Conservation (phyloP, 2,797 vertebrate species). For the Fistularia commersonii region DNA sequence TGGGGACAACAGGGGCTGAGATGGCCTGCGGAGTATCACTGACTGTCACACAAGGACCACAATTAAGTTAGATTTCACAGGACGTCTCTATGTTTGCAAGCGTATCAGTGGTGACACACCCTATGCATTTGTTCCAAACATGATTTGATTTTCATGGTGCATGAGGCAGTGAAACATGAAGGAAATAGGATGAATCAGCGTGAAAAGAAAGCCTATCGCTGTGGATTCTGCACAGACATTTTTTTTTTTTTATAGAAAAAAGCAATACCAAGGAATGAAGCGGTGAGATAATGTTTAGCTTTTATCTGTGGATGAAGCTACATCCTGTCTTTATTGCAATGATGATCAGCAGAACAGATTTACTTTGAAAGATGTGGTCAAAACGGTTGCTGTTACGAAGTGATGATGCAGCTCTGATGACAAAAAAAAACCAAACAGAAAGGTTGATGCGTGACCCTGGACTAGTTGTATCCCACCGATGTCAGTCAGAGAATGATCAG, state of each 20-base stretch:
- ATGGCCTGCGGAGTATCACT: conserved; percentile 44
- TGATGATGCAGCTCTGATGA: not conserved
- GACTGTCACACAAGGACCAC: conserved; percentile 42
- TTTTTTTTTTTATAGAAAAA: not conserved
- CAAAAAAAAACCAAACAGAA: not conserved
- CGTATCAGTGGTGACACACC: conserved; percentile 26
- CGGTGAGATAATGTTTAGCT: not conserved
- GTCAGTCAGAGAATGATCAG: too few species aligned
- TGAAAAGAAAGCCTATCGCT: conserved; percentile 30
- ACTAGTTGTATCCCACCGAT: too few species aligned
- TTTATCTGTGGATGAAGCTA: not conserved
- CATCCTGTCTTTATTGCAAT: not conserved
- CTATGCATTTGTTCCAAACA: conserved; percentile 39
- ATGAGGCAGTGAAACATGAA: conserved; percentile 19
- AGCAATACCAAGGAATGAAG: not conserved
- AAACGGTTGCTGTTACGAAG: not conserved
- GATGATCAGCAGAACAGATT: not conserved
- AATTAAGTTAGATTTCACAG: conserved; percentile 53
- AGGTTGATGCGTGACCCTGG: too few species aligned
- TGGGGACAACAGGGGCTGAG: conserved; percentile 25
- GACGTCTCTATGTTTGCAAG: conserved; percentile 31
- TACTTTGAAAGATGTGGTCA: conserved; percentile 1
- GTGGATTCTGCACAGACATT: conserved; percentile 9
- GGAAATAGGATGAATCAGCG: conserved; percentile 32
- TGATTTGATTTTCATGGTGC: conserved; percentile 38